Conservation (phyloP, 2,888 invertebrate genomes). For the Automeris io region DNA sequence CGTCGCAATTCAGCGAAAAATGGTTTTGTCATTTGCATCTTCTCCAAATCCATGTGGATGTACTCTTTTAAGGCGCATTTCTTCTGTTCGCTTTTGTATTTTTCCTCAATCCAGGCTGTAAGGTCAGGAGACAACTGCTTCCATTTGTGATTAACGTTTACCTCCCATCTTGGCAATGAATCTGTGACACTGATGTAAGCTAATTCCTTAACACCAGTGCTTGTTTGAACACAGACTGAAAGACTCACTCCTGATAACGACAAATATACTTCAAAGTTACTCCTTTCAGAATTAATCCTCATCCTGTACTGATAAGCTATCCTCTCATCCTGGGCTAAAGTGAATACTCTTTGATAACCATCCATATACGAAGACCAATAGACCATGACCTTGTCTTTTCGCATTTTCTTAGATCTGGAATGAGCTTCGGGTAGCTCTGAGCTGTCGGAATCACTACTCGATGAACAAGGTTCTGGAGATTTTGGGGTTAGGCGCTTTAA, state of each 20-base stretch:
- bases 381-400: slow-evolving; percentile 85
- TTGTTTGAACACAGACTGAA: slow-evolving; percentile 71
- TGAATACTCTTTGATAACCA: slow-evolving; percentile 83
- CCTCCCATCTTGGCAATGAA: slow-evolving; percentile 87
- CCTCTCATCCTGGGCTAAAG: slow-evolving; percentile 86
- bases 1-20: slow-evolving; percentile 87
- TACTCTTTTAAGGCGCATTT: slow-evolving; percentile 87
- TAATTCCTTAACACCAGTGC: slow-evolving; percentile 76
- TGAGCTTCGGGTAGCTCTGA: slow-evolving; percentile 63
- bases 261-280: slow-evolving; percentile 81
- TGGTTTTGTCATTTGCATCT: slow-evolving; percentile 92
- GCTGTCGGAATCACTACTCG: slow-evolving; percentile 78
- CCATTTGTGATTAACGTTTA: slow-evolving; percentile 87
- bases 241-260: slow-evolving; percentile 84
- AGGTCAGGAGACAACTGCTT: slow-evolving; percentile 86
- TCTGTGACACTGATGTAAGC: slow-evolving; percentile 81
- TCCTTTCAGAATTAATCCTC: slow-evolving; percentile 80
- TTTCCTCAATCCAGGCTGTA: slow-evolving; percentile 89
- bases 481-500: slow-evolving; percentile 71
- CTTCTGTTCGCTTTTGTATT: slow-evolving; percentile 81
- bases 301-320: slow-evolving; percentile 79
- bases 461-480: slow-evolving; percentile 71
- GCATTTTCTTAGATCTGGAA: slow-evolving; percentile 77
- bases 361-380: slow-evolving; percentile 90
- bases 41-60: slow-evolving; percentile 86